Conservation (phyloP, 2,888 invertebrate species). For the Scaptomyza reducta region DNA sequence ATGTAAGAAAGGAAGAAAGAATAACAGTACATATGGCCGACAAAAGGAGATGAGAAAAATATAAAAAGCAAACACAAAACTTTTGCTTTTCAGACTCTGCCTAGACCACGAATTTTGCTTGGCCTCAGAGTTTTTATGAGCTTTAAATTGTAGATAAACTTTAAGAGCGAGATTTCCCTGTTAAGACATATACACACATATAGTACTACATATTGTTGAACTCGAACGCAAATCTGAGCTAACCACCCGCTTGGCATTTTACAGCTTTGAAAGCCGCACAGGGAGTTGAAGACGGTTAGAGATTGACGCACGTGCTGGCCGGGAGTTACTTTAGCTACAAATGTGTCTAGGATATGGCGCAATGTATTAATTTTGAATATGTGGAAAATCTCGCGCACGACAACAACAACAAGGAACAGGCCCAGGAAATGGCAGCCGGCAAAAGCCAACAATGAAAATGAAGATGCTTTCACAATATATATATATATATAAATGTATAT, state of each 20-base stretch:
- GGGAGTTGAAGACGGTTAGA: conserved; percentile 47
- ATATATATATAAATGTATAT: background rate
- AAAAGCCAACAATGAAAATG: conserved; percentile 73
- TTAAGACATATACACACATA: conserved; percentile 17
- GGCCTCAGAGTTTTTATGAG: conserved; percentile 40
- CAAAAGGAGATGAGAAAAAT: conserved; percentile 31
- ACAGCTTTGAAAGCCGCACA: conserved; percentile 63
- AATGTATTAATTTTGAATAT: conserved; percentile 80
- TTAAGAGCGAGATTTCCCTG: conserved; percentile 62
- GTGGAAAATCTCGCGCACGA: conserved; percentile 76
- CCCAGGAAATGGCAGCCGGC: conserved; percentile 52
- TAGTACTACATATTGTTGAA: conserved; percentile 25
- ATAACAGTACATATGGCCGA: conserved; percentile 16
- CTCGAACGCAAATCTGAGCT: conserved; percentile 43
- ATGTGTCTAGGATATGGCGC: conserved; percentile 78
- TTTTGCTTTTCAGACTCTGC: conserved; percentile 7
- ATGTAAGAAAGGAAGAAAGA: conserved; percentile 39
- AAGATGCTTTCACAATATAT: conserved; percentile 62
- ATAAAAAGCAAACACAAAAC: conserved; percentile 10
- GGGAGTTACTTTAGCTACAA: conserved; percentile 55
- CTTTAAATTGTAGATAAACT: conserved; percentile 58
- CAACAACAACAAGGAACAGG: conserved; percentile 41
- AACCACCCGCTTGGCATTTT: conserved; percentile 64
- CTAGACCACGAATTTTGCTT: conserved; percentile 20
- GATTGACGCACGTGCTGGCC: conserved; percentile 53